A percentile compares a stretch with the other conserved stretches of the same genome.
Evolutionary conservation across 2,888 invertebrate genomes (phyloP).

Genomic region (Aporophyla lueneburgensis): DNA sequence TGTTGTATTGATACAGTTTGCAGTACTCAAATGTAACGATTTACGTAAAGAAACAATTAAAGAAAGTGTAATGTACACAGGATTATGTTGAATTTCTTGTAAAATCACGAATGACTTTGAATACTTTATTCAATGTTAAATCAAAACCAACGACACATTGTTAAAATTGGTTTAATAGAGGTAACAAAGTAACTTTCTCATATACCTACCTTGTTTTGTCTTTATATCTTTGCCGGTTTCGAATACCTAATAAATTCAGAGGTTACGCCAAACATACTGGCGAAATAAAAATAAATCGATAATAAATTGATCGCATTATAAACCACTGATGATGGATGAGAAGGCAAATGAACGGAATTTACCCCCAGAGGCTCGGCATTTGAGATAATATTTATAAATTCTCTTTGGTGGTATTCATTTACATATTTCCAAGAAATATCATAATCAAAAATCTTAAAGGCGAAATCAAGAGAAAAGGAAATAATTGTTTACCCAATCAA

Average conservation of each 20-base stretch:
- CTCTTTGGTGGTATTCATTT: conserved; percentile 31
- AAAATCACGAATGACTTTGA: neutral
- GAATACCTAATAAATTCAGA: conserved; percentile 7
- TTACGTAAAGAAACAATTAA: neutral
- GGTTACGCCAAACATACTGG: conserved; percentile 3
- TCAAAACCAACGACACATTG: neutral
- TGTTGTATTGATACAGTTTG: conserved; percentile 14
- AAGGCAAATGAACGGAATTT: conserved; percentile 8
- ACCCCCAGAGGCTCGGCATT: conserved; percentile 25
- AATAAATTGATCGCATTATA: conserved; percentile 30
- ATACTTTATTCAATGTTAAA: neutral
- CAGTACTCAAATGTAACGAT: neutral
- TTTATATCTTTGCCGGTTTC: neutral
- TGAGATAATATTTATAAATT: conserved; percentile 46
- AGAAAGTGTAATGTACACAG: neutral
- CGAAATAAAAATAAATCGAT: conserved; percentile 26
- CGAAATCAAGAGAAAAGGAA: conserved; percentile 18
- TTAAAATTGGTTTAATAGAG: neutral
- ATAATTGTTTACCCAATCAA: conserved; percentile 7
- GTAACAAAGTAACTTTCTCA: conserved; percentile 1
- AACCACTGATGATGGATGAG: conserved; percentile 39
- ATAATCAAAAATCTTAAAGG: conserved; percentile 5
- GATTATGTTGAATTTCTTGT: neutral
- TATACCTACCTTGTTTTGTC: neutral
- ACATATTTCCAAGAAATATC: conserved; percentile 31